Evolutionary conservation across 2,113 vertebrate genomes (phyloP).

Genomic region (Otocyon megalotis): DNA sequence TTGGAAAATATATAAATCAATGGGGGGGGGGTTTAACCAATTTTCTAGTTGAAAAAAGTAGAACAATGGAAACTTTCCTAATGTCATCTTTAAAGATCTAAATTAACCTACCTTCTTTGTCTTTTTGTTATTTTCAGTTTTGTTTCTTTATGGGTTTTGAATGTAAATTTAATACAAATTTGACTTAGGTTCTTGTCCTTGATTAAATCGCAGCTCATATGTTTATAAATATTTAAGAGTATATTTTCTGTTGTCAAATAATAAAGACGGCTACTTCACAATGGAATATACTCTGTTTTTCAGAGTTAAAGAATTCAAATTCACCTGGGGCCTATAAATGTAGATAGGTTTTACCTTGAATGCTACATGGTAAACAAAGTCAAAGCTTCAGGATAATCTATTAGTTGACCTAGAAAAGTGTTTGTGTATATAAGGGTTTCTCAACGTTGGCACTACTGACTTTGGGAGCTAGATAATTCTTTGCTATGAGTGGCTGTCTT

Average conservation of each 20-base stretch:
- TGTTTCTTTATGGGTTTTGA: not conserved
- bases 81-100: constrained; percentile 18
- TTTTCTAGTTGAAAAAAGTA: constrained; percentile 49
- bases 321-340: not conserved
- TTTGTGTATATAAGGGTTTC: not conserved
- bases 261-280: not conserved
- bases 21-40: not conserved
- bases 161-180: constrained; percentile 26
- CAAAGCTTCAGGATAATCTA: not conserved
- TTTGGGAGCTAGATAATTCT: not conserved
- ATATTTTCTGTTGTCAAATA: constrained; percentile 4
- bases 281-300: not conserved
- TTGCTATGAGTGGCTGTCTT: not conserved
- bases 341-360: not conserved
- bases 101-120: not conserved
- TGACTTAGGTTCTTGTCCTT: constrained; percentile 38
- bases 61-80: not conserved
- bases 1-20: constrained; percentile 26
- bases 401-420: not conserved
- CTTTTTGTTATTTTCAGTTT: constrained; percentile 36
- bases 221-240: not conserved
- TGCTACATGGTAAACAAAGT: not conserved
- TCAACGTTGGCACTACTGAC: not conserved
- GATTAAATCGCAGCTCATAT: constrained; percentile 31
- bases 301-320: constrained; percentile 19